Conservation (phyloP, 2,888 invertebrate genomes). For the Hydrotaea diabolus region DNA sequence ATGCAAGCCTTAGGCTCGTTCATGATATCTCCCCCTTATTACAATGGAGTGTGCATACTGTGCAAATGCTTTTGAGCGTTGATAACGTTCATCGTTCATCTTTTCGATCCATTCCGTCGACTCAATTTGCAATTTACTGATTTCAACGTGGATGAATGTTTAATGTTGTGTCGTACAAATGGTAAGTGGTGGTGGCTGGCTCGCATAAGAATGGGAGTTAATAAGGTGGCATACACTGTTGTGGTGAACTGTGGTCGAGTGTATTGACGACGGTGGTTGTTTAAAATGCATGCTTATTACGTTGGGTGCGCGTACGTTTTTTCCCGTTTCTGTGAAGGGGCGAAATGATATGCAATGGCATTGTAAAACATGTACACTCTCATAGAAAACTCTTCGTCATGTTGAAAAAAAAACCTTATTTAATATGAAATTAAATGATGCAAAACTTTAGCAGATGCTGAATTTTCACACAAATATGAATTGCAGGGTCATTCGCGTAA, state of each 20-base stretch:
- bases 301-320: too few species aligned
- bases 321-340: too few species aligned
- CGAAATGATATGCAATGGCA: too few species aligned
- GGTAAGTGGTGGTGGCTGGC: not conserved
- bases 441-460: too few species aligned
- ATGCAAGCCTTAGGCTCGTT: not conserved
- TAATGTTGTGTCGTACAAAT: slow-evolving; percentile 3
- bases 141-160: not conserved
- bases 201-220: not conserved
- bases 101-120: not conserved
- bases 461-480: too few species aligned
- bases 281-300: not conserved
- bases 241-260: not conserved
- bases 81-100: not conserved
- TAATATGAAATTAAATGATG: too few species aligned
- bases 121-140: not conserved
- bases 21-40: too few species aligned
- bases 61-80: not conserved
- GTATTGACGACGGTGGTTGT: not conserved
- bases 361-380: too few species aligned
- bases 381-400: too few species aligned
- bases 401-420: too few species aligned
- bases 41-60: not conserved
- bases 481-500: too few species aligned
- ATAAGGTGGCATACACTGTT: not conserved